Base-by-base conservation (phyloP, 2,113 vertebrate genomes). In the Toxotes chatareus region DNA sequence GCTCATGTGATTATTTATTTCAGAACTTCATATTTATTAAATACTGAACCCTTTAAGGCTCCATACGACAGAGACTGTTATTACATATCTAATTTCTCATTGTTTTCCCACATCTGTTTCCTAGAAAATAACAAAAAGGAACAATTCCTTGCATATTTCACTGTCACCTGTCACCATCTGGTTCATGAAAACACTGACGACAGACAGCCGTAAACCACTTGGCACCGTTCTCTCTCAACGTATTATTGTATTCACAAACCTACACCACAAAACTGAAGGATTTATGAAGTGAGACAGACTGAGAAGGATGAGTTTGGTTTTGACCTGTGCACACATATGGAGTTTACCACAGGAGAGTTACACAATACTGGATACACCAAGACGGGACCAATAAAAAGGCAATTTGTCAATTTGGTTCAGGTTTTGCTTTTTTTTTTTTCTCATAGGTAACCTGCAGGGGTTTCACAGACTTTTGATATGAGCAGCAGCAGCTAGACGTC, bases 101-200 rank as follows among this genome's bases (percentile, higher is more conserved):
- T 60, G 12, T 65, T 83, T 46, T 46, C n/a, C 56, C 34, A 57
- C 62, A 68, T 79, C 55, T 71, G 49, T 67, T 86, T 53, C 42
- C 13, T 14, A 57, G 40, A 80, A 72, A 83, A 56, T 73, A 60
- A 61, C 7, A 0, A 53, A 32, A 55, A 59, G 32, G 21, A 64
- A 23, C 40, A 38, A 76, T 1, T 69, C 53, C 70, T 71, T 73
- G 57, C 56, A 84, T 79, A 59, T 75, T 78, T 89, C 73, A 65
- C 73, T 40, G 77, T 87, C 89, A 92, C 86, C 89, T 86, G 89
- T 91, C 87, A 79, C 70, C 81, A 76, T 88, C 83, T 89, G 87
- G 66, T 63, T 19, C 16, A 1, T 53, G 69, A 76, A 79, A 86
- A 86, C 36, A 57, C 63, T 34, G 83, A 84, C 36, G 73, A 88